These are phyloP conservation scores for Pao palembangensis DNA, from an alignment of 2,113 vertebrate species.

Conservation along the genomic window DNA sequence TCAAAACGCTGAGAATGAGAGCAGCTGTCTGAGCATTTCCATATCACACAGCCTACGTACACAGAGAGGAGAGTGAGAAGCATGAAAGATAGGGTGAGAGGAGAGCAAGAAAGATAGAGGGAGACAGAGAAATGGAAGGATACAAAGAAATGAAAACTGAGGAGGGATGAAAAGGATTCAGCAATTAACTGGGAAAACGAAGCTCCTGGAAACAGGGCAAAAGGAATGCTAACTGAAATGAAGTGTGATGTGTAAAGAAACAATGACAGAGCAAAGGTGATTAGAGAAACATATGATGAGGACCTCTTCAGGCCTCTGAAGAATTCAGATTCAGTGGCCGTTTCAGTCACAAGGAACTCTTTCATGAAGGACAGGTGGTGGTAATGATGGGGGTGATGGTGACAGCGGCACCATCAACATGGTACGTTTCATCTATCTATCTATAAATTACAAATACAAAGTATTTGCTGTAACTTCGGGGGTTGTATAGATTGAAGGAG, in stretches of 20 bases:
- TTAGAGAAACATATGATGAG: constrained; percentile 18
- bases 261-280: constrained; percentile 27
- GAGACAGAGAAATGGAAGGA: constrained; percentile 22
- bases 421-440: too few relatives aligned
- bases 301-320: constrained; percentile 21
- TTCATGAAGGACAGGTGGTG: constrained; percentile 71
- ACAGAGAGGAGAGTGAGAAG: constrained; percentile 32
- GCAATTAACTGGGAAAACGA: constrained; percentile 10
- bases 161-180: constrained; percentile 23
- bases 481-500: too few relatives aligned
- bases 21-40: constrained; percentile 75
- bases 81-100: constrained; percentile 32
- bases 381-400: constrained; percentile 13
- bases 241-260: constrained; percentile 10
- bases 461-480: too few relatives aligned
- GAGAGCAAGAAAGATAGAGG: constrained; percentile 15
- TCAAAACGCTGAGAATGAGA: constrained; percentile 67
- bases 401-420: background rate
- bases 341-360: constrained; percentile 70
- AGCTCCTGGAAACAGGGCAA: constrained; percentile 17
- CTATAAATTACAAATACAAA: too few relatives aligned
- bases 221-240: constrained; percentile 4
- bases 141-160: constrained; percentile 21
- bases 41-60: constrained; percentile 67
- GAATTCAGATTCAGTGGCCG: constrained; percentile 57